Conservation (phyloP, 2,888 invertebrate species). For the Drosophila tripunctata region DNA sequence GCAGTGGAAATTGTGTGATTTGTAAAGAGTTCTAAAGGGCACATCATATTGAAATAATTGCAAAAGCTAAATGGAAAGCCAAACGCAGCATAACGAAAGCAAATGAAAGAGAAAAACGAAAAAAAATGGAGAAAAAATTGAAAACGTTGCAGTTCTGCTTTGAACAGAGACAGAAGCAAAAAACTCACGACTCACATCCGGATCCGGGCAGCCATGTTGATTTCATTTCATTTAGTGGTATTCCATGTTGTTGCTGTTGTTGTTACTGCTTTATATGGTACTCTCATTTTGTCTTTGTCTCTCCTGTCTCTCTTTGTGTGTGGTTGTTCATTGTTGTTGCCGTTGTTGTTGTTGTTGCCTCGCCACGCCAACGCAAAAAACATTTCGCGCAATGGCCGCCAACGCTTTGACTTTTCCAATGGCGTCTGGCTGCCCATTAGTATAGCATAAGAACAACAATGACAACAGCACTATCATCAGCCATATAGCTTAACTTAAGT, state of each 20-base stretch:
- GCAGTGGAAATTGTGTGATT: not conserved
- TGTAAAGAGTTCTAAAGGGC: conserved; percentile 6
- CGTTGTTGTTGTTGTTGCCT: conserved; percentile 36
- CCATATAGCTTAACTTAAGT: not conserved
- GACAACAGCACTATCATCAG: conserved; percentile 1
- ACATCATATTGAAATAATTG: conserved; percentile 25
- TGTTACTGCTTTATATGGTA: conserved; percentile 37
- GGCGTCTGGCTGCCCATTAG: conserved; percentile 70
- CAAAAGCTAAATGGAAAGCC: conserved; percentile 21
- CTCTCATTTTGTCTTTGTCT: conserved; percentile 40
- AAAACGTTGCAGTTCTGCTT: conserved; percentile 69
- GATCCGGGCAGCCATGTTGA: conserved; percentile 76
- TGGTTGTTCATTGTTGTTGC: not conserved
- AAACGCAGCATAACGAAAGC: conserved; percentile 39
- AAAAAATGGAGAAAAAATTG: conserved; percentile 57
- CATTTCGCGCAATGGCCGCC: conserved; percentile 63
- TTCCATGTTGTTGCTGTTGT: conserved; percentile 27
- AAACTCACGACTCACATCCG: conserved; percentile 13
- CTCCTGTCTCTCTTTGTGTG: conserved; percentile 2
- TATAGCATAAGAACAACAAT: conserved; percentile 32
- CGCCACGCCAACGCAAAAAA: conserved; percentile 61
- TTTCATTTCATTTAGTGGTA: conserved; percentile 73
- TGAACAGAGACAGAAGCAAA: conserved; percentile 2
- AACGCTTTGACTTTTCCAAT: conserved; percentile 57
- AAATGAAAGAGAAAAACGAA: conserved; percentile 35